These are phyloP conservation scores for Agapornis roseicollis DNA, from an alignment of 2,113 vertebrate genomes.

Conservation along the genomic window DNA sequence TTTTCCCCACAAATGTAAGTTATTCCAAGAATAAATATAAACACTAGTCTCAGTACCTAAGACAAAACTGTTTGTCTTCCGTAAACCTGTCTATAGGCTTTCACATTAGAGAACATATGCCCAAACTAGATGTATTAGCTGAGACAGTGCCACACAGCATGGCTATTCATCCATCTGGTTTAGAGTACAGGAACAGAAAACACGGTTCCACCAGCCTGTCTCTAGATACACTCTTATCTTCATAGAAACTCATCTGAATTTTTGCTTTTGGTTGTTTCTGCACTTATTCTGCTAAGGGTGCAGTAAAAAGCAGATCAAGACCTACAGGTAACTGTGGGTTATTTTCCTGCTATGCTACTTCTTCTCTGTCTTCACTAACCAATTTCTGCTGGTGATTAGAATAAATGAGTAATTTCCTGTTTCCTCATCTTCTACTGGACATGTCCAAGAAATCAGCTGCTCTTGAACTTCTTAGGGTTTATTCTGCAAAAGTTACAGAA, in stretches of 20 bases:
- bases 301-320: not conserved
- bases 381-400: not conserved
- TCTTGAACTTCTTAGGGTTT: not conserved
- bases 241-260: not conserved
- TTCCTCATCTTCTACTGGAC: not conserved
- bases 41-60: not conserved
- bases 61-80: not conserved
- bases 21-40: not conserved
- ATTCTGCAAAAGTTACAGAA: not conserved
- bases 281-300: not conserved
- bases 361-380: not conserved
- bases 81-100: not conserved
- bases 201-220: not conserved
- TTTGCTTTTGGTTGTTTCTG: not conserved
- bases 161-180: not conserved
- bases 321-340: not conserved
- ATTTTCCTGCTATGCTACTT: not conserved
- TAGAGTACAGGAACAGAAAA: not conserved
- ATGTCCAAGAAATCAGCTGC: rapidly evolving
- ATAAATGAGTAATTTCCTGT: not conserved
- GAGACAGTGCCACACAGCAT: not conserved
- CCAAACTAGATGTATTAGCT: not conserved
- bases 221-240: not conserved
- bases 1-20: not conserved
- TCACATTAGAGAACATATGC: not conserved